Conservation (phyloP, 2,113 vertebrate genomes). For the Heloderma charlesbogerti region DNA sequence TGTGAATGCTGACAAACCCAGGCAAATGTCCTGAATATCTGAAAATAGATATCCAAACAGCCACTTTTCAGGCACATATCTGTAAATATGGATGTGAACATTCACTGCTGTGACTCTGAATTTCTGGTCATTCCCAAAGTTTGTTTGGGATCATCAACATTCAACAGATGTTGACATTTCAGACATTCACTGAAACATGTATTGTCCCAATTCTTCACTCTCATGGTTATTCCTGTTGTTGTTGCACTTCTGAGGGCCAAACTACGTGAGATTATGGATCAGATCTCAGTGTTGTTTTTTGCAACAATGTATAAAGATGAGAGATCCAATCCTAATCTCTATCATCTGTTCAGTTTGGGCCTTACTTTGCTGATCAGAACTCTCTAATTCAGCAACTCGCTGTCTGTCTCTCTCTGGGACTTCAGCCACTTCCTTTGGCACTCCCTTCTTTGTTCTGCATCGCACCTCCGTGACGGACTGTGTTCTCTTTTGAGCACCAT, state of each 20-base stretch:
- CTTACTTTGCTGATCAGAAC: not conserved
- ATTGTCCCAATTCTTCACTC: not conserved
- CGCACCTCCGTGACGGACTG: not conserved
- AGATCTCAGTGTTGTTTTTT: not conserved
- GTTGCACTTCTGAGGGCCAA: not conserved
- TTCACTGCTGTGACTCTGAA: not conserved
- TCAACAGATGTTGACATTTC: not conserved
- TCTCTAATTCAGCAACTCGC: not conserved
- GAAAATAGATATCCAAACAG: not conserved
- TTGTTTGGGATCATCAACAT: not conserved
- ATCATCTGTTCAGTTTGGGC: not conserved
- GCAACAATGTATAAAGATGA: not conserved
- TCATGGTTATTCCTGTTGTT: no score
- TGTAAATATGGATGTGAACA: not conserved
- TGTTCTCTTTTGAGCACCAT: not conserved
- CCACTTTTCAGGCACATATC: not conserved
- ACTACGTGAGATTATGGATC: not conserved
- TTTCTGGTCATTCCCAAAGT: not conserved
- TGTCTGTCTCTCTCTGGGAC: not conserved
- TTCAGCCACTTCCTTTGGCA: no score
- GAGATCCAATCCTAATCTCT: not conserved
- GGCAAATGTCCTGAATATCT: not conserved
- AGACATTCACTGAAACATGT: not conserved
- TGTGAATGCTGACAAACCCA: not conserved
- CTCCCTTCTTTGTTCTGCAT: not conserved